Percentiles rank a stretch among this genome's conserved stretches.
phyloP scores from a whole-genome alignment of 2,113 vertebrate genomes.

The Lipotes vexillifer region DNA sequence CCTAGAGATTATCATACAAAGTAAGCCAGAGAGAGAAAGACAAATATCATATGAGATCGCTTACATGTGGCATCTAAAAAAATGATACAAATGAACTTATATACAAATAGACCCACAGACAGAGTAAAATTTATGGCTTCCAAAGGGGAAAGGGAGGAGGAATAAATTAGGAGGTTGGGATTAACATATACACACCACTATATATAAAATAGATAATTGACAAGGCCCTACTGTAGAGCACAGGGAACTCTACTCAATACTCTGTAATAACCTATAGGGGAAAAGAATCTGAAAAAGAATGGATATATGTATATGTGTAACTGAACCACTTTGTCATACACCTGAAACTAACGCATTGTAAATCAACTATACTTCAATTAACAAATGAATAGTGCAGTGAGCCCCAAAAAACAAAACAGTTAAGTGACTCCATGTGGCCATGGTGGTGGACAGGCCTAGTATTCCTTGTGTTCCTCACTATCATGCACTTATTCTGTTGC shows the following conservation, averaged over 20 bases:
- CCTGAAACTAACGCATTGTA: background rate
- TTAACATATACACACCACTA: background rate
- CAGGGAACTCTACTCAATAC: background rate
- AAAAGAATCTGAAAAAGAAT: background rate
- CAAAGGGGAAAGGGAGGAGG: background rate
- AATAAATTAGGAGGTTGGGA: background rate
- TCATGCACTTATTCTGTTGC: accelerated
- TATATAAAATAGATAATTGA: background rate
- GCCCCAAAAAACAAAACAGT: background rate
- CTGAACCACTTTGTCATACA: background rate
- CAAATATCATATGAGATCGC: background rate
- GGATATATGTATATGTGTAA: background rate
- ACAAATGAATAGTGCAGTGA: background rate
- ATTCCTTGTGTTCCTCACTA: background rate
- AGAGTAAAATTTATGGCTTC: background rate
- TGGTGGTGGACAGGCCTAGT: accelerated
- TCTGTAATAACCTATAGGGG: background rate
- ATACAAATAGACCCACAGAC: background rate
- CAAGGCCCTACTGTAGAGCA: background rate
- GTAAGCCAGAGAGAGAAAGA: background rate
- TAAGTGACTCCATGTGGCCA: background rate
- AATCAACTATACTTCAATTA: background rate
- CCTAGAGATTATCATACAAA: background rate
- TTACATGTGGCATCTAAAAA: background rate
- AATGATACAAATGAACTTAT: background rate